Conservation (phyloP, 2,797 vertebrate genomes). For the Molossus alvarezi region DNA sequence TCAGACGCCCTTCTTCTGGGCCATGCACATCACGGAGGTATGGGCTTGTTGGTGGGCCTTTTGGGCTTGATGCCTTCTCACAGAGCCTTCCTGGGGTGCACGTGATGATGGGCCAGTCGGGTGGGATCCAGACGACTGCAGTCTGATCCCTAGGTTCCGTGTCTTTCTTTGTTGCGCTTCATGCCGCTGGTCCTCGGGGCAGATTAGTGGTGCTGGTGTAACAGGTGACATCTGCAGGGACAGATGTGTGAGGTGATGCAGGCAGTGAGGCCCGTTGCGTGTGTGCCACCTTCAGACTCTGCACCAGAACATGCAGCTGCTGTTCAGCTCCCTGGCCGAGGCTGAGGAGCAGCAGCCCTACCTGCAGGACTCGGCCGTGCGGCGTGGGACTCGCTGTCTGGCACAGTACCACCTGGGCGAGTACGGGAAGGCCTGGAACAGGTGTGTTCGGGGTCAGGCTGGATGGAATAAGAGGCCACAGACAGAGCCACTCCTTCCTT, state of each 20-base stretch:
- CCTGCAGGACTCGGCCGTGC: neutral
- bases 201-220: rapidly evolving
- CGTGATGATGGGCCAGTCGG: rapidly evolving
- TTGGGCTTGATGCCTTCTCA: neutral
- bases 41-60: neutral
- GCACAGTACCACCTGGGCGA: slow-evolving; percentile 12
- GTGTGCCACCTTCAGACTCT: neutral
- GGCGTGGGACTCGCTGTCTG: slow-evolving; percentile 60
- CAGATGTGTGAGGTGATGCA: too few species aligned
- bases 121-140: rapidly evolving
- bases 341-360: neutral
- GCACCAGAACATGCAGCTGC: slow-evolving; percentile 10
- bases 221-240: neutral
- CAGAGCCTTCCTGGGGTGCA: neutral
- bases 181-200: neutral
- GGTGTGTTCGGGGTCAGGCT: neutral
- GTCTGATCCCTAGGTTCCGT: neutral
- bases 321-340: neutral
- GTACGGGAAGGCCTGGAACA: slow-evolving; percentile 59
- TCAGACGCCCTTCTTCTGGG: slow-evolving; percentile 79
- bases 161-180: neutral
- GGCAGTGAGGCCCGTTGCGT: rapidly evolving
- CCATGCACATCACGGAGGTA: slow-evolving; percentile 69
- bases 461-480: rapidly evolving
- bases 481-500: neutral